Conservation (phyloP, 2,888 invertebrate species). For the Iphiclides podalirius region DNA sequence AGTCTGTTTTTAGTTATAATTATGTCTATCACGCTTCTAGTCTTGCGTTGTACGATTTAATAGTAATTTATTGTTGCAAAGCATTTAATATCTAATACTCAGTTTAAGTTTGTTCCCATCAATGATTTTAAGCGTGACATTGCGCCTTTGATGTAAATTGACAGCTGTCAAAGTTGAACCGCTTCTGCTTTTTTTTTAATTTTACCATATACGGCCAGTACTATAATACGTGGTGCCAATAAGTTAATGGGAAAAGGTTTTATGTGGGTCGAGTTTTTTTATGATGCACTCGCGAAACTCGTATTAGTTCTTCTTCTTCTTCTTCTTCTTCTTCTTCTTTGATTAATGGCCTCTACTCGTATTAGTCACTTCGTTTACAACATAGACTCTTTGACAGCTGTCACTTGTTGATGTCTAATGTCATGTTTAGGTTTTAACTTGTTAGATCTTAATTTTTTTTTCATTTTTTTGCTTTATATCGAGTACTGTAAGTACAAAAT, state of each 20-base stretch:
- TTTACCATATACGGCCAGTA: background rate
- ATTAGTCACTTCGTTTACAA: too few species aligned
- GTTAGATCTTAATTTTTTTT: background rate
- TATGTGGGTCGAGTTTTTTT: too few species aligned
- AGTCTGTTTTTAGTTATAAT: conserved; percentile 18
- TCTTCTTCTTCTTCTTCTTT: too few species aligned
- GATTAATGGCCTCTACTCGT: too few species aligned
- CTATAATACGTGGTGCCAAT: background rate
- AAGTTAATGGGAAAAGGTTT: too few species aligned
- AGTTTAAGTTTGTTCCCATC: conserved; percentile 33
- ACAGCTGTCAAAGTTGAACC: conserved; percentile 15
- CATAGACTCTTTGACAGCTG: conserved; percentile 14
- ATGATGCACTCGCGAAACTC: too few species aligned
- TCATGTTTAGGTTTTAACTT: conserved; percentile 6
- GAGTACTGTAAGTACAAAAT: conserved; percentile 43
- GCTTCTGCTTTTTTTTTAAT: background rate
- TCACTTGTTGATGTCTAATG: conserved; percentile 6
- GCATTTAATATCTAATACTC: conserved; percentile 46
- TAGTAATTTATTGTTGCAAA: conserved; percentile 32
- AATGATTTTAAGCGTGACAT: background rate
- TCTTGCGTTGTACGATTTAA: conserved; percentile 47
- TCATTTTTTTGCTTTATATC: conserved; percentile 16
- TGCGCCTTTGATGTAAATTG: background rate
- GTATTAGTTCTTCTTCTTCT: too few species aligned
- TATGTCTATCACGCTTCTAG: conserved; percentile 47